A percentile compares a stretch with the other conserved stretches of the same genome.
Conservation (phyloP, 1,140 invertebrate genomes). For the Pseudomyrmex cubaensis region DNA sequence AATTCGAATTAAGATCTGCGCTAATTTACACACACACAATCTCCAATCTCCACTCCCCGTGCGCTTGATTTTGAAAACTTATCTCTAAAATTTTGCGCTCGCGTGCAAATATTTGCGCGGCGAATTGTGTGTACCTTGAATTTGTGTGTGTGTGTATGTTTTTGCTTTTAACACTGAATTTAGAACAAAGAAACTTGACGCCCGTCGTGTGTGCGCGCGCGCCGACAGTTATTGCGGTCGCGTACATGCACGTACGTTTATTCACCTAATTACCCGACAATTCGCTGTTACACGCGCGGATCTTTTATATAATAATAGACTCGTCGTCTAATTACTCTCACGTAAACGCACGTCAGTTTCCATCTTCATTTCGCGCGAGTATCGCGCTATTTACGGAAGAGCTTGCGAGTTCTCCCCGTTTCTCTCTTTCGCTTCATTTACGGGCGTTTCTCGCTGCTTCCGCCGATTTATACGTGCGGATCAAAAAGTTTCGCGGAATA, state of each 20-base stretch:
- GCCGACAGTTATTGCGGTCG: not conserved
- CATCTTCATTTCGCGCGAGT: not conserved
- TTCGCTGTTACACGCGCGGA: slow-evolving; percentile 40
- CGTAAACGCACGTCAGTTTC: slow-evolving; percentile 43
- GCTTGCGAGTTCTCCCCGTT: not conserved
- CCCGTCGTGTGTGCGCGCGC: not conserved
- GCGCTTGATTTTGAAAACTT: not conserved
- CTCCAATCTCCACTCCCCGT: too few species aligned
- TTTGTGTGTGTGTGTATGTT: not conserved
- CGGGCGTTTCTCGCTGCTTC: not conserved
- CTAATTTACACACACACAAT: too few species aligned
- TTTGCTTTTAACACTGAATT: not conserved
- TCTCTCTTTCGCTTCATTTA: slow-evolving; percentile 7
- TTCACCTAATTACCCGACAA: slow-evolving; percentile 37
- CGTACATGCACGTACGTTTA: slow-evolving; percentile 5
- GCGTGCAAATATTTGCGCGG: too few species aligned
- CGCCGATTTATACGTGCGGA: too few species aligned
- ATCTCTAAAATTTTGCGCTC: not conserved
- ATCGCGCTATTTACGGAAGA: slow-evolving; percentile 52
- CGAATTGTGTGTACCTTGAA: too few species aligned
- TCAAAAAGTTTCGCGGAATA: not conserved
- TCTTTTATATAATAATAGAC: slow-evolving; percentile 32
- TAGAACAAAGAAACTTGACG: not conserved
- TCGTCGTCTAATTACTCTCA: slow-evolving; percentile 49
- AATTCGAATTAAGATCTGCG: too few species aligned